Base-by-base conservation (phyloP, 2,888 invertebrate species). In the Nephrocerus scutellatus region DNA sequence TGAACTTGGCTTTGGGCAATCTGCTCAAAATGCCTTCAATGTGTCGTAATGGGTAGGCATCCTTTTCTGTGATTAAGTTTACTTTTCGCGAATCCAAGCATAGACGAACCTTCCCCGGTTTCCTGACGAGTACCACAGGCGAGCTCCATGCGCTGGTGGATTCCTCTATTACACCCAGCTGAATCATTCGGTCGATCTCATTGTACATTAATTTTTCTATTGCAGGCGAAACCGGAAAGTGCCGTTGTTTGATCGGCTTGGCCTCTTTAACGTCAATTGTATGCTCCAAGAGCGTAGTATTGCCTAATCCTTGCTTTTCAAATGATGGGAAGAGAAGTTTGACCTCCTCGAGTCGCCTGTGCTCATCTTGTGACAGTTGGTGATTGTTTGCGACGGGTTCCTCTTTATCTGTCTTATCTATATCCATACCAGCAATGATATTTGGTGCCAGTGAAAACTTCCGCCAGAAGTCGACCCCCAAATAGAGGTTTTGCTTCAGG, bases 151-250 rank as follows among this genome's bases (percentile, higher is more conserved):
- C 39, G 18, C 61, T 60, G 5, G 44, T 40, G 0, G 54, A 55
- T 9, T 49, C 52, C 23, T 60, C 59, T 2, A 63, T 51, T 0
- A 62, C 50, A 5, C 49, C 56, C 4, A 48, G 29, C 4, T 20
- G 33, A 2, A 62, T 18, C 60, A 62, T 62, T 3, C 53, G 30
- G 22, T 60, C 57, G 1, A 62, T 44, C 39, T 61, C 58, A 6
- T 41, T 31, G 25, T 46, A 41, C 6, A 50, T 33, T 13, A 46
- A 19, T 10, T 40, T 41, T 22, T 50, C 44, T 6, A 44, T 32
- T 5, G 39, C 43, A 2, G 50, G 43, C 15, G 47, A 49, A 5
- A 50, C 39, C 0, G 50, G 43, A 37, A 41, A 48, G 19, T 49
- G 45, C 2, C 48, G 28, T 19, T 50, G 46, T 24, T 50, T 49